Evolutionary conservation across 2,888 invertebrate species (phyloP), one percentile per base, ranked within the genome.

Genomic region (Ophioninae sp.): DNA sequence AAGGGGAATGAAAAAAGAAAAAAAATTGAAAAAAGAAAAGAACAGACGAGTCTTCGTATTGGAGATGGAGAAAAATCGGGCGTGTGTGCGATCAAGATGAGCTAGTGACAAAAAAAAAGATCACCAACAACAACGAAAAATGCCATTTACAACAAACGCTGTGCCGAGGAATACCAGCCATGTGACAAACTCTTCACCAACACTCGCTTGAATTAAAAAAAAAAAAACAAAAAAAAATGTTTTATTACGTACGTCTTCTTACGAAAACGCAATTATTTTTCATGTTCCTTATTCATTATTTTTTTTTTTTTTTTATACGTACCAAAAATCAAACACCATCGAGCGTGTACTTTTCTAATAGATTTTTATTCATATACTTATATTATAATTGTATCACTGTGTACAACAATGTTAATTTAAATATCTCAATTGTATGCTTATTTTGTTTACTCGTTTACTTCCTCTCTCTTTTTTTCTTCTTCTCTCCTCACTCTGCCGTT

Each of bases 331-430:
- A 88, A 90, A 91, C 89, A 89, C 90, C 88, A 88, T 88, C 86
- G 87, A 87, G 85, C 83, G 88, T 88, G 85, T 90, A 91, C 74
- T 92, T 93, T 93, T 92, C 92, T 92, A 92, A 93, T 93, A 92
- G 92, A 92, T 93, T 92, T 68, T 93, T 92, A 93, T 93, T 93
- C 92, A 92, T 92, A 92, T 93, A 91, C 93, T 92, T 92, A 93
- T 92, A 91, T 92, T 91, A 92, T 93, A 93, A 92, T 92, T 92
- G 92, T 93, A 93, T 93, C 93, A 92, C 93, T 93, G 92, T 92
- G 92, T 93, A 93, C 93, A 93, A 92, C 92, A 92, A 92, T 92
- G 91, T 92, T 91, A 88, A 91, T 91, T 92, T 91, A 91, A 91
- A 92, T 91, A 92, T 92, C 91, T 92, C 91, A 91, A 90, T 91